Evolutionary conservation across 2,888 invertebrate genomes (phyloP), one percentile per base, ranked within the genome.

Genomic region (Camponotus fellah): DNA sequence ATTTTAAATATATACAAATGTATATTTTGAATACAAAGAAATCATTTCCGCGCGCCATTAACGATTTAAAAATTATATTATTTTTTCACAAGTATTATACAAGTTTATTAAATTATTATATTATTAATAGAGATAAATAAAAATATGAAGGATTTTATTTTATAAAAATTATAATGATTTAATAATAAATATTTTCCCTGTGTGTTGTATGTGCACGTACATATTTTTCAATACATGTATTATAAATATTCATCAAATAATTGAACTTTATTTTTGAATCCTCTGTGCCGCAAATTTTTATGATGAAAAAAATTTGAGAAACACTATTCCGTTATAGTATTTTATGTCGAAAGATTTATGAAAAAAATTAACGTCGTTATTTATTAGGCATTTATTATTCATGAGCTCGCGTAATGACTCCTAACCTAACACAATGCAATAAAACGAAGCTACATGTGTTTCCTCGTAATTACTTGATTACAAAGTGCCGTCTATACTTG

Each of bases 371-470:
- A 58, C 10, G 17, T 9, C 26, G 72, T 34, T 32, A 56, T 17
- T 53, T 77, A 77, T 77, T n/a, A 34, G 12, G 0, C 14, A 64
- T n/a, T 76, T 65, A n/a, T 74, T 74, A 62, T 62, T 74, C 46
- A 74, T n/a, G 43, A 74, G 14, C 8, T 14, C 8, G 26, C 26
- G 1, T 12, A 9, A 2, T 49, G 34, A 75, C 40, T 68, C 40
- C 17, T 56, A 56, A 43, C 21, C 58, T 58, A 69, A 43, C 4
- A 21, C 46, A 62, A 32, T n/a, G 32, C 6, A 53, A 58, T 12
- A 10, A 58, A 26, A 68, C n/a, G 9, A 8, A 17, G 40, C 17
- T n/a, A 14, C n/a, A 4, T 66, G 8, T 58, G n/a, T 46, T 68
- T 69, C 34, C n/a, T 14, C 43, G n/a, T 58, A 43, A 77, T 77